These are phyloP conservation scores for Echinometra lucunter DNA, from an alignment of 53 echinoderm and acorn worm species.

Conservation along the genomic window DNA sequence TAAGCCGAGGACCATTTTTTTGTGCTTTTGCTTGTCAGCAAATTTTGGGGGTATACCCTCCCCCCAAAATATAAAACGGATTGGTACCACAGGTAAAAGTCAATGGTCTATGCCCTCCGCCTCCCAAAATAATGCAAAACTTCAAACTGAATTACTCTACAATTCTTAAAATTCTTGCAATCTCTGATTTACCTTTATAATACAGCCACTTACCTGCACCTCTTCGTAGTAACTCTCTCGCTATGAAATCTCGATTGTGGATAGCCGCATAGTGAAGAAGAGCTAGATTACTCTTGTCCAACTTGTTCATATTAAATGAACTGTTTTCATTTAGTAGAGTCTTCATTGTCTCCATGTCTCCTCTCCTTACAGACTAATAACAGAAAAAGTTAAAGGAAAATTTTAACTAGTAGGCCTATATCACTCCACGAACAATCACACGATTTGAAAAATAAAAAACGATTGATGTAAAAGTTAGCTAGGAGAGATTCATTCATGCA, in stretches of 20 bases:
- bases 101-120: no score
- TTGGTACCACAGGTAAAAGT: no score
- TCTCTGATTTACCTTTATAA: background rate
- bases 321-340: constrained; percentile 16
- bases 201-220: constrained; percentile 8
- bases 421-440: background rate
- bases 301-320: constrained; percentile 40
- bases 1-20: no score
- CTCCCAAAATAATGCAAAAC: background rate
- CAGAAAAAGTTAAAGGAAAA: background rate
- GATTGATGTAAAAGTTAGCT: background rate
- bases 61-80: no score
- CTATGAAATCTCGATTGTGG: constrained; percentile 40
- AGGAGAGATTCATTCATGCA: no score
- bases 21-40: no score
- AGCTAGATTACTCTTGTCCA: constrained; percentile 25
- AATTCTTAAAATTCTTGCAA: no score
- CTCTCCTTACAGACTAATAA: constrained; percentile 22
- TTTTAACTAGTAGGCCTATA: background rate
- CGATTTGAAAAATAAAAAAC: background rate
- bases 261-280: constrained; percentile 47
- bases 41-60: no score
- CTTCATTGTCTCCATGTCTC: constrained; percentile 40
- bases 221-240: constrained; percentile 20
- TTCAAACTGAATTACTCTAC: no score